Percentiles rank a stretch among this genome's conserved stretches.
Evolutionary conservation across 64 coral and sea anemone species (phyloP).

Genomic region (Cladopsammia gracilis): DNA sequence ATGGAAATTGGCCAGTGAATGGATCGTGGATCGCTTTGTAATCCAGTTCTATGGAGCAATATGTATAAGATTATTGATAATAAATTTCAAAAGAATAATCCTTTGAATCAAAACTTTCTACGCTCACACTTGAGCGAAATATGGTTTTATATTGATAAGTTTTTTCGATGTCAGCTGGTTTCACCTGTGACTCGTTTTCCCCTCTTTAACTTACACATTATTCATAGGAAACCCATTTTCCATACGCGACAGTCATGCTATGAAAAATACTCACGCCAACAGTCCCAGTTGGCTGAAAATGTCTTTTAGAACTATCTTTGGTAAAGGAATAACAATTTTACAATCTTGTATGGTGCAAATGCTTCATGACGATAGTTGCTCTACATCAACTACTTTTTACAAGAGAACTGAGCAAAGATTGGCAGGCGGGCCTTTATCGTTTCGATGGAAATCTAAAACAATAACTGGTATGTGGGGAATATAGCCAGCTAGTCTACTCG

Average conservation of each 20-base stretch:
- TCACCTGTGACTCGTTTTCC: background rate
- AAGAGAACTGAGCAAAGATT: background rate
- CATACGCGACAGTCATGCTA: background rate
- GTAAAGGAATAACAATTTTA: too few species aligned
- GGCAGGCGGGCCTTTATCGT: background rate
- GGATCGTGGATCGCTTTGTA: background rate
- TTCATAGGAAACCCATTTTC: constrained; percentile 19
- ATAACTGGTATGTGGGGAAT: background rate
- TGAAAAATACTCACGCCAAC: background rate
- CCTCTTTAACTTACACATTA: constrained; percentile 24
- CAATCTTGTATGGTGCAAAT: too few species aligned
- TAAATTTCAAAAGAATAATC: background rate
- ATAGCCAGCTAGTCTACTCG: background rate
- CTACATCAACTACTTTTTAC: background rate
- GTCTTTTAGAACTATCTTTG: too few species aligned
- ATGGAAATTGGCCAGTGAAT: background rate
- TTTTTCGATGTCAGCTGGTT: background rate
- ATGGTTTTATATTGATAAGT: background rate
- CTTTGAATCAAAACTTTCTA: background rate
- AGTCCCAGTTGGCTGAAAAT: too few species aligned
- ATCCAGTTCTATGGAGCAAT: background rate
- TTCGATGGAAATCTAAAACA: background rate
- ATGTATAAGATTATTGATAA: background rate
- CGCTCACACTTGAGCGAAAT: background rate
- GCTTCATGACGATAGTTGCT: too few species aligned